These are phyloP conservation scores for Psophia crepitans DNA, from an alignment of 2,113 vertebrate genomes.

Conservation along the genomic window DNA sequence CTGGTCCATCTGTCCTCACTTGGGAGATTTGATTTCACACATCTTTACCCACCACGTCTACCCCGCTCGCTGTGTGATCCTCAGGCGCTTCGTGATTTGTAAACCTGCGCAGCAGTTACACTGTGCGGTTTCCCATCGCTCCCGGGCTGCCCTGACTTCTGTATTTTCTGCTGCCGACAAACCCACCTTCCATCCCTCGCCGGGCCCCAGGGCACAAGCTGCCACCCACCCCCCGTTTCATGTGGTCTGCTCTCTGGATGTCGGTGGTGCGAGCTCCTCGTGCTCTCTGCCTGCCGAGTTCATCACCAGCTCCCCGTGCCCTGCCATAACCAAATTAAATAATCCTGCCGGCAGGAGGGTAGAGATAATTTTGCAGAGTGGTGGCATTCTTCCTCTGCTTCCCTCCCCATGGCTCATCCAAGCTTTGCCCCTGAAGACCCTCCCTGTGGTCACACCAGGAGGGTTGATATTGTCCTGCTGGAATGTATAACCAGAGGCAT, in stretches of 20 bases:
- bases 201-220: background rate
- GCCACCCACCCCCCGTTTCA: background rate
- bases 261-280: background rate
- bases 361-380: background rate
- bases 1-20: slow-evolving; percentile 49
- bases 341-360: background rate
- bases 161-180: background rate
- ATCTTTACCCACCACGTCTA: background rate
- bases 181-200: background rate
- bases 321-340: background rate
- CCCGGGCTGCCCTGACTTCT: background rate
- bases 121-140: background rate
- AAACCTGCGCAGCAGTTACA: slow-evolving; percentile 12
- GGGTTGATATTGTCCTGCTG: background rate
- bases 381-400: background rate
- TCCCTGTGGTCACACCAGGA: background rate
- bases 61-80: background rate
- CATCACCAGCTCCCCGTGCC: background rate
- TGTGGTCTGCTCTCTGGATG: background rate
- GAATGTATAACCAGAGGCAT: background rate
- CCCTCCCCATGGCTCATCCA: background rate
- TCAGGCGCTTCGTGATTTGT: background rate
- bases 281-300: fast-evolving
- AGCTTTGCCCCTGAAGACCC: background rate
- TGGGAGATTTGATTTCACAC: slow-evolving; percentile 53